Evolutionary conservation across 2,888 invertebrate species (phyloP).

Genomic region (Drosophila pullipes): DNA sequence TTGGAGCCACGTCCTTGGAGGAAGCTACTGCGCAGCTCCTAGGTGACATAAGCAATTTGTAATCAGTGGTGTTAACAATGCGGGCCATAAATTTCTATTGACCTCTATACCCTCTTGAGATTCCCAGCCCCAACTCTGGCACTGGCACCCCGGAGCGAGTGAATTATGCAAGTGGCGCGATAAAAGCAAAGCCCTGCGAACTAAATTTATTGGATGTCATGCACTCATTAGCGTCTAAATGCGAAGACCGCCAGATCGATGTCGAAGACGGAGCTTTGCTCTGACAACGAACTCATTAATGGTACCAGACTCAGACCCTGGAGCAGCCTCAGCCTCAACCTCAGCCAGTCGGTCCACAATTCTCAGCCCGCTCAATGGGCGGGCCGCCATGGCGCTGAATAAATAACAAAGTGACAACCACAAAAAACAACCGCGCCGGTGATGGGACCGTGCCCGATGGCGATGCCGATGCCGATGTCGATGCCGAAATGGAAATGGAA

Average conservation of each 20-base stretch:
- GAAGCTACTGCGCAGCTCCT: conserved; percentile 5
- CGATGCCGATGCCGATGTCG: neutral
- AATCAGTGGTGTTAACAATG: conserved; percentile 81
- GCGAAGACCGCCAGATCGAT: conserved; percentile 60
- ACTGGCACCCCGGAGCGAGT: conserved; percentile 54
- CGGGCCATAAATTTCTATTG: conserved; percentile 74
- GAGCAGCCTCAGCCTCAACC: conserved; percentile 19
- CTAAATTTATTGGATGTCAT: conserved; percentile 81
- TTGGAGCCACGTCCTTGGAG: conserved; percentile 26
- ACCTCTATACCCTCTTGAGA: conserved; percentile 59
- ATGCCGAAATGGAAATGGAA: conserved; percentile 7
- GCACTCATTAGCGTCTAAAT: conserved; percentile 82
- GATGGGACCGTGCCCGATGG: conserved; percentile 36
- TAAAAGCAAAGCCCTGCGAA: conserved; percentile 78
- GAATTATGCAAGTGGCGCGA: conserved; percentile 80
- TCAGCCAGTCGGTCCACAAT: conserved; percentile 26
- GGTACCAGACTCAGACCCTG: conserved; percentile 18
- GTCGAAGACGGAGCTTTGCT: conserved; percentile 29
- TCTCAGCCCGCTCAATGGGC: conserved; percentile 58
- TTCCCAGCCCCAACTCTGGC: conserved; percentile 9
- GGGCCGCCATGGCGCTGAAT: conserved; percentile 71
- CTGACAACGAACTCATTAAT: conserved; percentile 75
- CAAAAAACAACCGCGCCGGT: conserved; percentile 74
- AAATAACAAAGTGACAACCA: conserved; percentile 82
- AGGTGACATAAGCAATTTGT: conserved; percentile 67